Conservation (phyloP, 2,888 invertebrate species). For the Rhynchonema sp. region DNA sequence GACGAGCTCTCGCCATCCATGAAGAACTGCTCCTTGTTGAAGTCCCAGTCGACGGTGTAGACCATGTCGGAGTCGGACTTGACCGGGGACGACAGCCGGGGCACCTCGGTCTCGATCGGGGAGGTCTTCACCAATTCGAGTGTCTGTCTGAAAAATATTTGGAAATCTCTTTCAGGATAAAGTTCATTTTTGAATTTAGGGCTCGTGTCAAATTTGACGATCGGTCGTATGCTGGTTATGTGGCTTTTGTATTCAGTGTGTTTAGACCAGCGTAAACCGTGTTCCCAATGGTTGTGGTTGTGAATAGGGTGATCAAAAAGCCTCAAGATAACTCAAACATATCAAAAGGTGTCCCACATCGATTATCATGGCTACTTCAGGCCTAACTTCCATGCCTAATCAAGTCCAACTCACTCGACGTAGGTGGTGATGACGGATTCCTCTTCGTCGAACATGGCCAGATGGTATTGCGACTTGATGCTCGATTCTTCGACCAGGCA, state of each 20-base stretch:
- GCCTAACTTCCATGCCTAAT: too few species aligned
- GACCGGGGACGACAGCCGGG: constrained; percentile 8
- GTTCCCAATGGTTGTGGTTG: too few species aligned
- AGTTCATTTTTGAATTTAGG: too few species aligned
- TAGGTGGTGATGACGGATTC: constrained; percentile 9
- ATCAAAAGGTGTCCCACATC: too few species aligned
- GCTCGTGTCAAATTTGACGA: too few species aligned
- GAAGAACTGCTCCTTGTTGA: constrained; percentile 12
- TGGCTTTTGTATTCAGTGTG: too few species aligned
- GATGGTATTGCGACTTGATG: constrained; percentile 16
- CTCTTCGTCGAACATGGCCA: constrained; percentile 11
- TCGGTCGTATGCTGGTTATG: too few species aligned
- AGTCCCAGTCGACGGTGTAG: constrained; percentile 15
- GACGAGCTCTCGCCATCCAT: constrained; percentile 13
- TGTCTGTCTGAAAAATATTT: constrained; percentile 9
- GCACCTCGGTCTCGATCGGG: not conserved
- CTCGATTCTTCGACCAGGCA: constrained; percentile 11
- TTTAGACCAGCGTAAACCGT: too few species aligned
- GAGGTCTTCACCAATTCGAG: constrained; percentile 9
- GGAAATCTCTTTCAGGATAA: too few species aligned
- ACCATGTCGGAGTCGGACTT: constrained; percentile 11
- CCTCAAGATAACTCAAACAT: too few species aligned
- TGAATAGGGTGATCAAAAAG: too few species aligned
- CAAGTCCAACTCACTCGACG: constrained; percentile 8
- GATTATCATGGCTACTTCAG: too few species aligned